These are phyloP conservation scores for Oxytorus armatus DNA, from an alignment of 2,888 invertebrate genomes.

Conservation along the genomic window DNA sequence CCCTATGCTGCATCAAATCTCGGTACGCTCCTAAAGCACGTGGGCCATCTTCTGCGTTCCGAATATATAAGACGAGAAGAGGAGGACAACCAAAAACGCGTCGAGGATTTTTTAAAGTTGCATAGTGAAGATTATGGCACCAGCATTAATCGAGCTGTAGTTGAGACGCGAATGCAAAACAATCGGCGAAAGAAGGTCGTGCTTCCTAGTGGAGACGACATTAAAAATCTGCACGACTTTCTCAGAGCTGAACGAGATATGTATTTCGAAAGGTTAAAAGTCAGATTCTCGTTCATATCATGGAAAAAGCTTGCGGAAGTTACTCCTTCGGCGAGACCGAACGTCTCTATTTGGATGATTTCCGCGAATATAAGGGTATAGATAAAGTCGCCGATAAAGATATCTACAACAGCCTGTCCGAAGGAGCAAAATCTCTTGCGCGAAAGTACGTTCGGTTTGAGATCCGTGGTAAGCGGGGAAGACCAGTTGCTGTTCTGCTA, in stretches of 20 bases:
- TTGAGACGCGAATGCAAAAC: constrained; percentile 49
- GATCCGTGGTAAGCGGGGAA: constrained; percentile 61
- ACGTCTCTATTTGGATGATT: constrained; percentile 67
- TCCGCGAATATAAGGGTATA: constrained; percentile 61
- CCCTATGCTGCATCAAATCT: constrained; percentile 62
- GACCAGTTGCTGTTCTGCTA: constrained; percentile 64
- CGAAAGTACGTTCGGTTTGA: neutral
- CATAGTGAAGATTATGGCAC: constrained; percentile 43
- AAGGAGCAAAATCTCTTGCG: neutral
- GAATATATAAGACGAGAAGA: constrained; percentile 48
- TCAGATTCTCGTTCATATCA: constrained; percentile 21
- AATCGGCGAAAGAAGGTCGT: constrained; percentile 55
- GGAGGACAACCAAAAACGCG: constrained; percentile 41
- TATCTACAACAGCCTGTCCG: neutral
- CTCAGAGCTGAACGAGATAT: constrained; percentile 21
- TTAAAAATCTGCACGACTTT: constrained; percentile 50
- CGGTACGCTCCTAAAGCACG: constrained; percentile 66
- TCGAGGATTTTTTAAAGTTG: constrained; percentile 60
- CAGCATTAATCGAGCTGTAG: constrained; percentile 53
- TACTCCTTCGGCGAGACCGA: constrained; percentile 70
- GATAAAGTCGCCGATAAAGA: constrained; percentile 37
- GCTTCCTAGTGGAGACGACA: constrained; percentile 57
- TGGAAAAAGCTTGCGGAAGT: constrained; percentile 68
- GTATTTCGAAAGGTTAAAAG: constrained; percentile 33
- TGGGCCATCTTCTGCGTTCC: constrained; percentile 57